Evolutionary conservation across 2,113 vertebrate species (phyloP).

Genomic region (Thalassoma bifasciatum): DNA sequence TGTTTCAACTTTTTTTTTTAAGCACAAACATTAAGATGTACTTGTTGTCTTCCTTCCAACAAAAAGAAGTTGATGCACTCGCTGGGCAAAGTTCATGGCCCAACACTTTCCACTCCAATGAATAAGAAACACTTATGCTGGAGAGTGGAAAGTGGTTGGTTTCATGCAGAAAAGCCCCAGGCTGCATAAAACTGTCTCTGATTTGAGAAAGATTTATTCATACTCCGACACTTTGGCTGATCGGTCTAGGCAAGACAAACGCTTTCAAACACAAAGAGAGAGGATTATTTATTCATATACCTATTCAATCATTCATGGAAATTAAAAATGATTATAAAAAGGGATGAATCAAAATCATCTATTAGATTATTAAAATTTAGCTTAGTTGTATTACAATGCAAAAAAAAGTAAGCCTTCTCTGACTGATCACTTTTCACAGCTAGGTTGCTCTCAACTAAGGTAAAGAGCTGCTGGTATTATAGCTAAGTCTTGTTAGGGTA

Average conservation of each 20-base stretch:
- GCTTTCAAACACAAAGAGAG: not conserved
- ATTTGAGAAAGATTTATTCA: slow-evolving; percentile 46
- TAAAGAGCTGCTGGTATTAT: too few species aligned
- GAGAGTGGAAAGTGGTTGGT: slow-evolving; percentile 2
- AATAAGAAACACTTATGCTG: slow-evolving; percentile 9
- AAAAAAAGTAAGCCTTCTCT: slow-evolving; percentile 10
- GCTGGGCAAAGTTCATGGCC: not conserved
- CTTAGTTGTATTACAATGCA: not conserved
- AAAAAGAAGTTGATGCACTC: not conserved
- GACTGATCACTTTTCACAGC: too few species aligned
- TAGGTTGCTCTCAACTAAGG: too few species aligned
- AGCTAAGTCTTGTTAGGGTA: too few species aligned
- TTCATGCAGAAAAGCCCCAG: slow-evolving; percentile 21
- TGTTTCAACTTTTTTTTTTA: not conserved
- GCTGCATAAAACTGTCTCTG: slow-evolving; percentile 16
- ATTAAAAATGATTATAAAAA: not conserved
- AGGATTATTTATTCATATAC: slow-evolving; percentile 5
- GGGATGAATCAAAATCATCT: not conserved
- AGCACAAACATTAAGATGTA: not conserved
- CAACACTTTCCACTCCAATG: slow-evolving; percentile 25
- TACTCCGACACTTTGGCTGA: slow-evolving; percentile 24
- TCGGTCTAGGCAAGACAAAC: not conserved
- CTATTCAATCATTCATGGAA: not conserved
- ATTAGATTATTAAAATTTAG: not conserved
- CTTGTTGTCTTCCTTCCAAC: not conserved